Base-by-base conservation (phyloP, 2,888 invertebrate genomes). In the Blastobasis lacticolella region DNA sequence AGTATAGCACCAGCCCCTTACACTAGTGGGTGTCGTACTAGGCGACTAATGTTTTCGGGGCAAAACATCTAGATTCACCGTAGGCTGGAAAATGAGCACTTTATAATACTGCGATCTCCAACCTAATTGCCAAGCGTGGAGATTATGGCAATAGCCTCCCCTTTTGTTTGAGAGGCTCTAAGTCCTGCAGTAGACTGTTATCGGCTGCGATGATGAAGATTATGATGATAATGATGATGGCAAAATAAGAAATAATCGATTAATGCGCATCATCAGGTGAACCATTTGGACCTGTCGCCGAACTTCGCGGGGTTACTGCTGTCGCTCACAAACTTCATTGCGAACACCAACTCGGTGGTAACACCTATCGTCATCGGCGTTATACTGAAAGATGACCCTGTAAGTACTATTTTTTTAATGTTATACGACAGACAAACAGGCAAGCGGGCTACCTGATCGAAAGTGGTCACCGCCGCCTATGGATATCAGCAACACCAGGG, bases 221-320 rank as follows among this genome's bases (percentile, higher is more conserved):
- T 23, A 23, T 23, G 23, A 23, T 23, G 23, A 23, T 23, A 23
- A 23, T 23, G n/a, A n/a, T n/a, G n/a, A n/a, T n/a, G n/a, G n/a
- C n/a, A n/a, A n/a, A n/a, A 37, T 37, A 10, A 37, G 7, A 36
- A 23, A 46, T 37, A 37, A 8, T 9, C 5, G 46, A 37, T 42
- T 7, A 44, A 42, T 8, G 10, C 10, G n/a, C 6, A 23, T 23
- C 23, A 44, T 36, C 86, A 92, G 88, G 91, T 91, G 40, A 95
- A 94, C 66, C 94, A 94, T 58, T 91, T 96, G 57, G 95, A 96
- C 71, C 81, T 96, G 52, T 93, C 95, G 0, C 95, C 95, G 0
- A 94, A 94, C 66, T 95, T 92, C 66, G 94, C 94, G 0, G 95
- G 95, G 1, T 91, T 93, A 1, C 78, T 95, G 60, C 92, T 95